Evolutionary conservation across 37 sponge, comb jelly and placozoan species (phyloP).

Genomic region (Trichoplax adhaerens): DNA sequence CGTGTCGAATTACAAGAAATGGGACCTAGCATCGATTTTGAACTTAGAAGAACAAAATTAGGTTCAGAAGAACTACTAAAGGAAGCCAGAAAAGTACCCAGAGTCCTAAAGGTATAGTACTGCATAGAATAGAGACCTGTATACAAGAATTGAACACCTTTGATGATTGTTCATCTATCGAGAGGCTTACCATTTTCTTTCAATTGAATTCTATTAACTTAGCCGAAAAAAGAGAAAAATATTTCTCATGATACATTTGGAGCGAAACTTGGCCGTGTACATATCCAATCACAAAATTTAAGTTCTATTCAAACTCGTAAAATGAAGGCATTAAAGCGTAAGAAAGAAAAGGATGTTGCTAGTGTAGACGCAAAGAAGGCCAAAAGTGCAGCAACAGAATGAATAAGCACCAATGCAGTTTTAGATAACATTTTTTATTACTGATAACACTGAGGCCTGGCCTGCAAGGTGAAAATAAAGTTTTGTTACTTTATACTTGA

Average conservation of each 20-base stretch:
- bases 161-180: too few species aligned
- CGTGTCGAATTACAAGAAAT: conserved; percentile 83
- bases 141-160: too few species aligned
- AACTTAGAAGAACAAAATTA: conserved; percentile 46
- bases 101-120: conserved; percentile 34
- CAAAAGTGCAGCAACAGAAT: too few species aligned
- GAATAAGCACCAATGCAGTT: too few species aligned
- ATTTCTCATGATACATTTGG: conserved; percentile 70
- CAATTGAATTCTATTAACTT: background rate
- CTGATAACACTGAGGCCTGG: too few species aligned
- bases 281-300: conserved; percentile 90
- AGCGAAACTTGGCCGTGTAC: conserved; percentile 65
- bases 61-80: conserved; percentile 41
- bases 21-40: conserved; percentile 63
- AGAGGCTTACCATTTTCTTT: background rate
- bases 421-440: too few species aligned
- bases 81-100: conserved; percentile 52
- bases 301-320: conserved; percentile 24
- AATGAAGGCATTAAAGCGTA: conserved; percentile 24
- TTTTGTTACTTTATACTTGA: too few species aligned
- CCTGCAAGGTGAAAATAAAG: too few species aligned
- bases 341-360: conserved; percentile 42
- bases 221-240: conserved; percentile 77
- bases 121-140: background rate
- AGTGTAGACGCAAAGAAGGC: too few species aligned